phyloP scores from a whole-genome alignment of 2,888 invertebrate species.

The Pantelozetes paolii region DNA sequence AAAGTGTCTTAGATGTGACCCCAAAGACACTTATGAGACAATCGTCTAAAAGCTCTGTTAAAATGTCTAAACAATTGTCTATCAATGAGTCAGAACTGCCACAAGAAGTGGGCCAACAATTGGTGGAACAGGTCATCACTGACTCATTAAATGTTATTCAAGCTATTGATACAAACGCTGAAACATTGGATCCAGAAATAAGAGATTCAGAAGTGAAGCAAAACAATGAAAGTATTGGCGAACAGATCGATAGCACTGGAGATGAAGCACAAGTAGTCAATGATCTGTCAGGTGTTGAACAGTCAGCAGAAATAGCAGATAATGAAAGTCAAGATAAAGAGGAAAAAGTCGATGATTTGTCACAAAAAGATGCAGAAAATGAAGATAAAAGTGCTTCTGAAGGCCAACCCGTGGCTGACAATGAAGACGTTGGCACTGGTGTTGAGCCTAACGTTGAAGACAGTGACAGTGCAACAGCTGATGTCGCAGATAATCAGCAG shows the following conservation, averaged over 20 bases:
- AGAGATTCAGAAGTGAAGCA: neutral
- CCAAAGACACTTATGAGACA: neutral
- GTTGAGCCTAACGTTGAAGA: neutral
- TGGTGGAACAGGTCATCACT: neutral
- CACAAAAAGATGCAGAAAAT: slow-evolving; percentile 1
- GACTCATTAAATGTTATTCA: neutral
- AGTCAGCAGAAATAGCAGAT: slow-evolving; percentile 36
- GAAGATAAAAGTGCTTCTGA: neutral
- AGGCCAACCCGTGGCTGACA: neutral
- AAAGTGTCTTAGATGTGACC: too few species aligned
- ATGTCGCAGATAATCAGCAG: neutral
- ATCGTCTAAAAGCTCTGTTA: slow-evolving; percentile 12
- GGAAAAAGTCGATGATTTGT: slow-evolving; percentile 6
- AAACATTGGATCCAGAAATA: too few species aligned
- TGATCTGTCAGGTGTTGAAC: neutral
- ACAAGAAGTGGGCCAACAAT: neutral
- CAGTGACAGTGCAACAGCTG: neutral
- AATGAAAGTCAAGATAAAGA: slow-evolving; percentile 24
- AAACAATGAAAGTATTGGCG: slow-evolving; percentile 30
- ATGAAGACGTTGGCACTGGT: slow-evolving; percentile 10
- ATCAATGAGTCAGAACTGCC: neutral
- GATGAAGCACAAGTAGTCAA: neutral
- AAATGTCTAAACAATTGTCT: neutral
- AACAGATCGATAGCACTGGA: slow-evolving; percentile 17
- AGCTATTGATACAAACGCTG: neutral